phyloP scores from a whole-genome alignment of 2,888 invertebrate species.

The Anagyrus pseudococci region DNA sequence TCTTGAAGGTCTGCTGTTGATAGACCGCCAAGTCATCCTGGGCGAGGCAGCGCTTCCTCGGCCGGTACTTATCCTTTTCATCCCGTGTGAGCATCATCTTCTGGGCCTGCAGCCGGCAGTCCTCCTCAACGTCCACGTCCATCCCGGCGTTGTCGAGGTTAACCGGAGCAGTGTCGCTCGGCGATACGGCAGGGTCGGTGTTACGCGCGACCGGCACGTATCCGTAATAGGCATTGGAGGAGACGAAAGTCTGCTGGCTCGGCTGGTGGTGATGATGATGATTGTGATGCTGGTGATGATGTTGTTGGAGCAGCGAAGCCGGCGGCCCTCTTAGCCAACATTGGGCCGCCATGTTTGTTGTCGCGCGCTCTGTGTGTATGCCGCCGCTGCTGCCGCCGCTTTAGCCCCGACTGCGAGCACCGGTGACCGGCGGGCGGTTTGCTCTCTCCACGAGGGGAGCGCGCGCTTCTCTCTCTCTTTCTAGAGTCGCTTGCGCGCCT shows the following conservation, averaged over 20 bases:
- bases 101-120: not conserved
- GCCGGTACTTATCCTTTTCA: conserved; percentile 13
- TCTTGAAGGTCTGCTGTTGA: conserved; percentile 24
- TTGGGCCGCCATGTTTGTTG: conserved; percentile 24
- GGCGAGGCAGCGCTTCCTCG: conserved; percentile 20
- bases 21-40: conserved; percentile 14
- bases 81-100: not conserved
- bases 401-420: not conserved
- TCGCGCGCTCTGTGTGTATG: not conserved
- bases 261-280: not conserved
- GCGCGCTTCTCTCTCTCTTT: too few species aligned
- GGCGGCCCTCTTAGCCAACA: conserved; percentile 13
- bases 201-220: conserved; percentile 48
- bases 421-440: not conserved
- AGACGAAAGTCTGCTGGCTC: conserved; percentile 43
- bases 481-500: too few species aligned
- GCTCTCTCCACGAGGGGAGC: not conserved
- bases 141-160: conserved; percentile 40
- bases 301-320: conserved; percentile 1
- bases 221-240: conserved; percentile 55
- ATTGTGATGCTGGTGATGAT: not conserved
- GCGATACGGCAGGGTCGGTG: conserved; percentile 14
- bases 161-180: conserved; percentile 7
- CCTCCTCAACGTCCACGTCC: conserved; percentile 50
- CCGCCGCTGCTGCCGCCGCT: not conserved